Evolutionary conservation across 30 jellyfish, hydroid and myxozoan species (phyloP).

Genomic region (Haliclystus octoradiatus): DNA sequence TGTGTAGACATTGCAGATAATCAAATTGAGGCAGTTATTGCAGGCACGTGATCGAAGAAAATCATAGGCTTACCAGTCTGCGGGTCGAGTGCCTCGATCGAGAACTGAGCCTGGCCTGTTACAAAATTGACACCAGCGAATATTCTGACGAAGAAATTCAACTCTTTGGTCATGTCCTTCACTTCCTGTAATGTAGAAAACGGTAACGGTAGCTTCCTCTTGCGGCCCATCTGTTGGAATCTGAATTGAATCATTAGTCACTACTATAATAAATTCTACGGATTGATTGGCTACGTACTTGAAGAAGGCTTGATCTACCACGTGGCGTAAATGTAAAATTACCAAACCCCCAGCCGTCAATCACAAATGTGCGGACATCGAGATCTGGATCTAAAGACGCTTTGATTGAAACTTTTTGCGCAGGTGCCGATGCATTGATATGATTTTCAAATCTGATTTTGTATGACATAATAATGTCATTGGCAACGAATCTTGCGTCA

Average conservation of each 20-base stretch:
- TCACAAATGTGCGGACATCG: conserved; percentile 6
- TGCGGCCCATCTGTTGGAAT: too few species aligned
- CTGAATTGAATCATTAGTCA: too few species aligned
- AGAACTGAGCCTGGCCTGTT: conserved; percentile 4
- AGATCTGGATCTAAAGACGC: conserved; percentile 6
- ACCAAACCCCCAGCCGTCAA: conserved; percentile 13
- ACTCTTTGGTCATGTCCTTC: not conserved
- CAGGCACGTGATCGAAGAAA: not conserved
- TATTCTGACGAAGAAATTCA: conserved; percentile 3
- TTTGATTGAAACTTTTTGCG: conserved; percentile 16
- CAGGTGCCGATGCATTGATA: conserved; percentile 30
- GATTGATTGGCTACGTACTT: too few species aligned
- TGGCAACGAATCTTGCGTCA: conserved; percentile 18
- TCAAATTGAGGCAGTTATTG: not conserved
- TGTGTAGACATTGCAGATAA: not conserved
- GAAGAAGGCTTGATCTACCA: not conserved
- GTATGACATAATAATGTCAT: not conserved
- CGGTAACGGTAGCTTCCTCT: too few species aligned
- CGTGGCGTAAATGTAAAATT: not conserved
- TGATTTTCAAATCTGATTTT: conserved; percentile 27
- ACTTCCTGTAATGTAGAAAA: not conserved
- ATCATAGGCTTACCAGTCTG: conserved; percentile 6
- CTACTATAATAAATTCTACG: too few species aligned
- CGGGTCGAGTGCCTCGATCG: conserved; percentile 17
- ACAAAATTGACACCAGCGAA: conserved; percentile 11